phyloP scores from a whole-genome alignment of 2,888 invertebrate species.

The Drosophila monieri region DNA sequence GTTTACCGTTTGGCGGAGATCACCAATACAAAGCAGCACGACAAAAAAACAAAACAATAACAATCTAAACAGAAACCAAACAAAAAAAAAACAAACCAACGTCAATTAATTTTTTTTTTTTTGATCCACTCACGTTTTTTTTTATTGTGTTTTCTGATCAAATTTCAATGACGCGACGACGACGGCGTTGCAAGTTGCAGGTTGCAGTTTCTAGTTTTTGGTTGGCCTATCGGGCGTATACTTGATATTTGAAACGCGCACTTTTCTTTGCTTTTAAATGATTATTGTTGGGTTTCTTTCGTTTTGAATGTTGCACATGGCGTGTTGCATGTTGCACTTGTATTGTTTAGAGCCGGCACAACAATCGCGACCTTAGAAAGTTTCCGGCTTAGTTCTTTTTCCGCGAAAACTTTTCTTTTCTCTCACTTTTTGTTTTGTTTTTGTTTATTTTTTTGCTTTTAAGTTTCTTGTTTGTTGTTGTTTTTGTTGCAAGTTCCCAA shows the following conservation, averaged over 20 bases:
- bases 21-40: conserved; percentile 22
- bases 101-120: conserved; percentile 16
- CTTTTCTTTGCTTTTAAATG: conserved; percentile 2
- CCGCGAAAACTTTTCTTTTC: not conserved
- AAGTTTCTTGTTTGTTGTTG: not conserved
- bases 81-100: conserved; percentile 3
- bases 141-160: not conserved
- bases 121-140: not conserved
- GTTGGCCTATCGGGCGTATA: conserved; percentile 16
- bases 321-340: conserved; percentile 1
- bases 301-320: not conserved
- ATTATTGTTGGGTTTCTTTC: conserved; percentile 9
- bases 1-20: conserved; percentile 12
- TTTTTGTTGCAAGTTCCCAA: no score
- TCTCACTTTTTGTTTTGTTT: not conserved
- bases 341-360: conserved; percentile 1
- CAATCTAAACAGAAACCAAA: not conserved
- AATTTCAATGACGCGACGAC: not conserved
- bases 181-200: conserved; percentile 1
- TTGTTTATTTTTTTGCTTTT: not conserved
- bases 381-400: not conserved
- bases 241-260: conserved; percentile 25
- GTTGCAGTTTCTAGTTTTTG: not conserved
- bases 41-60: conserved; percentile 17
- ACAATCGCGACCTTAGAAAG: not conserved